These are phyloP conservation scores for Xyliphius kryptos DNA, from an alignment of 2,113 vertebrate genomes.

Conservation along the genomic window DNA sequence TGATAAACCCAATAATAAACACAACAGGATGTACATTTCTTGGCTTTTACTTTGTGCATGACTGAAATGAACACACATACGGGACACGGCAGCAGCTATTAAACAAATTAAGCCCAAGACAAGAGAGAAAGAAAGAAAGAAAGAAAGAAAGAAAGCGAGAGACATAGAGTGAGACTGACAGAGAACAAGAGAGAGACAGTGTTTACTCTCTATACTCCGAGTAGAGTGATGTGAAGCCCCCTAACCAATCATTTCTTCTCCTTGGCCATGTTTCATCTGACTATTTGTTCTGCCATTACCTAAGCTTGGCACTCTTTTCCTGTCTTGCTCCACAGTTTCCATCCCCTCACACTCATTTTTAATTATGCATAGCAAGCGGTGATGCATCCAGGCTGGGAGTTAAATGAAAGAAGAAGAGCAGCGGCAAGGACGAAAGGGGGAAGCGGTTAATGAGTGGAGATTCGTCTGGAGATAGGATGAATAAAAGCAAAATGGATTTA, in stretches of 20 bases:
- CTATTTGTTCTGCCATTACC: constrained; percentile 11
- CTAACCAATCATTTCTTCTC: constrained; percentile 12
- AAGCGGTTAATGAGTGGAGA: too few species aligned
- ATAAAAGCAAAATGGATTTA: too few species aligned
- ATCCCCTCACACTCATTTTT: constrained; percentile 65
- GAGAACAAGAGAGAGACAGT: too few species aligned
- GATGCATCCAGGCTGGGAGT: constrained; percentile 60
- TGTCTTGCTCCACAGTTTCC: constrained; percentile 50
- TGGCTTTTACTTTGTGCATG: too few species aligned
- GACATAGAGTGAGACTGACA: too few species aligned
- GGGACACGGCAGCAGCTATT: constrained; percentile 5
- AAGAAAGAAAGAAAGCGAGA: constrained; percentile 16
- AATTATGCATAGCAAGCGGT: constrained; percentile 69
- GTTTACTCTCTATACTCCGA: constrained; percentile 36
- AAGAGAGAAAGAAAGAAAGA: constrained; percentile 4
- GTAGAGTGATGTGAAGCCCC: constrained; percentile 40
- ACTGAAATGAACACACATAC: constrained; percentile 17
- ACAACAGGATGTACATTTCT: too few species aligned
- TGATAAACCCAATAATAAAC: too few species aligned
- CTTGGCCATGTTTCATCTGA: constrained; percentile 10
- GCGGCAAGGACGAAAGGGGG: too few species aligned
- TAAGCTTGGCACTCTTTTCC: constrained; percentile 25
- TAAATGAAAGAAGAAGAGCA: constrained; percentile 57
- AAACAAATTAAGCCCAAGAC: constrained; percentile 27
- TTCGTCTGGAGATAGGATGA: too few species aligned